These are phyloP conservation scores for Parus major DNA, from an alignment of 2,113 vertebrate species.

Conservation along the genomic window DNA sequence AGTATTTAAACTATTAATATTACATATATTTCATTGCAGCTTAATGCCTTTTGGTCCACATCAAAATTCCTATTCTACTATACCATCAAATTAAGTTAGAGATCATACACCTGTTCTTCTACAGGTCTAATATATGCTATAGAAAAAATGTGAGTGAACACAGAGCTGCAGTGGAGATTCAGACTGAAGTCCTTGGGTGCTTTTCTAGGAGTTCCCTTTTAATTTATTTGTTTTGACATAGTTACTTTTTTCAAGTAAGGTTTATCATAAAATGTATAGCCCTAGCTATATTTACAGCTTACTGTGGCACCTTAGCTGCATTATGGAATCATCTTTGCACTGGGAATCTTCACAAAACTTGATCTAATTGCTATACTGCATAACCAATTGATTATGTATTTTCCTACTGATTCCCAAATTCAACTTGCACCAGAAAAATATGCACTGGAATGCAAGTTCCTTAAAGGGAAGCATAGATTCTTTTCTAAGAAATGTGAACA, in stretches of 20 bases:
- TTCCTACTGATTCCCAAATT: constrained; percentile 21
- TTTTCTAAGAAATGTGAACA: constrained; percentile 20
- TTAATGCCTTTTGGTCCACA: background rate
- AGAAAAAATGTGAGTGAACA: background rate
- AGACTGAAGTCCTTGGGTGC: background rate
- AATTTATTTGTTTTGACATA: background rate
- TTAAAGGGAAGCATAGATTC: constrained; percentile 19
- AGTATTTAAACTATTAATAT: background rate
- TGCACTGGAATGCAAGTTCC: constrained; percentile 32
- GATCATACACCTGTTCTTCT: background rate
- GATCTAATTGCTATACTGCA: constrained; percentile 33
- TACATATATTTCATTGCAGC: background rate
- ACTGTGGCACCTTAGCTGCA: background rate
- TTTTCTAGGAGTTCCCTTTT: background rate
- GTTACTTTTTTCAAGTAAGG: background rate
- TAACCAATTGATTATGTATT: constrained; percentile 52
- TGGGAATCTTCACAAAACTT: constrained; percentile 4
- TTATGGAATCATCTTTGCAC: background rate
- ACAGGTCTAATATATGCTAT: background rate
- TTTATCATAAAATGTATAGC: background rate
- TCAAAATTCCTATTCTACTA: background rate
- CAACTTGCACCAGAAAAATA: constrained; percentile 29
- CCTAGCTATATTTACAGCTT: background rate
- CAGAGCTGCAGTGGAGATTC: background rate
- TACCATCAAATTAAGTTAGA: background rate